A percentile compares a stretch with the other conserved stretches of the same genome.
phyloP scores from a whole-genome alignment of 2,797 vertebrate species.

The Babyrousa celebensis region DNA sequence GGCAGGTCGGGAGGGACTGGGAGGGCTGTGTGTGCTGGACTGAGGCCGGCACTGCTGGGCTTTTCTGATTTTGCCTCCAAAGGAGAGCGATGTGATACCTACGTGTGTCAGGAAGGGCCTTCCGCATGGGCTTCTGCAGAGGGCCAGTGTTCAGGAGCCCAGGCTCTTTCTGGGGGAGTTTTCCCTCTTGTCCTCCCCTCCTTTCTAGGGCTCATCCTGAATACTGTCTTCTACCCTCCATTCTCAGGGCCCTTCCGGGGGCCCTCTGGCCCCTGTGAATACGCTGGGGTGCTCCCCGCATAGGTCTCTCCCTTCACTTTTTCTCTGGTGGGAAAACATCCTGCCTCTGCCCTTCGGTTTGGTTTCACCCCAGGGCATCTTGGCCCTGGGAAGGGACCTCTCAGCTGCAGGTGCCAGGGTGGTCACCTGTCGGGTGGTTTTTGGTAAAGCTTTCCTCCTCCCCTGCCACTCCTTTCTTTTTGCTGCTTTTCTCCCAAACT shows the following conservation, averaged over 20 bases:
- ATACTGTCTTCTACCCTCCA: background rate
- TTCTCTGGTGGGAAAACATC: conserved; percentile 2
- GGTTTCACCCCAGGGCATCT: background rate
- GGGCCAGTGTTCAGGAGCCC: conserved; percentile 80
- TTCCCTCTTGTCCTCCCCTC: conserved; percentile 19
- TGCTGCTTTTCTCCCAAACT: conserved; percentile 43
- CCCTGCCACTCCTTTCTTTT: background rate
- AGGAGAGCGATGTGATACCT: conserved; percentile 88
- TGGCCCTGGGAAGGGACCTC: background rate
- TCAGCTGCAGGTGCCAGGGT: rapidly evolving
- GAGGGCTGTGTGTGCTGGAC: conserved; percentile 46
- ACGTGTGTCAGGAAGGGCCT: conserved; percentile 77
- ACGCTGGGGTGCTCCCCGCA: conserved; percentile 11
- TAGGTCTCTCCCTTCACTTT: background rate
- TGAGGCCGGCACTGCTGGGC: conserved; percentile 48
- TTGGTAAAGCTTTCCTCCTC: background rate
- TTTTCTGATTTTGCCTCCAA: conserved; percentile 90
- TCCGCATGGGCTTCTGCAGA: conserved; percentile 57
- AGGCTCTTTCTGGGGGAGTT: background rate
- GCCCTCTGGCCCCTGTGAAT: background rate
- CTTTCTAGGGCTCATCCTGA: conserved; percentile 32
- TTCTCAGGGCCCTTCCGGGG: background rate
- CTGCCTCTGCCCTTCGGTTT: background rate
- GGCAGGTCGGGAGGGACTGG: conserved; percentile 3
- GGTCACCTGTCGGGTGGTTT: background rate